Evolutionary conservation across 2,113 vertebrate species (phyloP).

Genomic region (rat (Rattus norvegicus)): DNA sequence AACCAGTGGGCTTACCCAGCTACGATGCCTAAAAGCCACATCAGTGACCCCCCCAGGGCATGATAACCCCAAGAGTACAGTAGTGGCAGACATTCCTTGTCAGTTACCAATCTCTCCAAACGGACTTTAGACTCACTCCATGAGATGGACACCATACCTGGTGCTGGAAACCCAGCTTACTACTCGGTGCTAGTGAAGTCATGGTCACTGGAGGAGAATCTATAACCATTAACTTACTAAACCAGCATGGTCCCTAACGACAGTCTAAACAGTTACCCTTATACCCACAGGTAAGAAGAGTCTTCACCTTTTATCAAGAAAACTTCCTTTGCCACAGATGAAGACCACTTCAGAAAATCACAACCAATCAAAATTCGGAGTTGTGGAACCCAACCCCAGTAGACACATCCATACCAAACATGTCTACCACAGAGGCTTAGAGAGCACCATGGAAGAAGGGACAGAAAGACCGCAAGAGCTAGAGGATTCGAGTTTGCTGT

Average conservation of each 20-base stretch:
- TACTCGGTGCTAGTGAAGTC: neutral
- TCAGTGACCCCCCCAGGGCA: neutral
- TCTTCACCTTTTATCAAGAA: neutral
- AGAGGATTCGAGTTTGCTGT: neutral
- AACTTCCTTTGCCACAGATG: neutral
- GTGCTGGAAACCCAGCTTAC: neutral
- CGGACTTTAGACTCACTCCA: neutral
- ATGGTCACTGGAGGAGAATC: neutral
- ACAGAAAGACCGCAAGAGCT: neutral
- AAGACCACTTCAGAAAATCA: neutral
- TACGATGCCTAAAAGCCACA: neutral
- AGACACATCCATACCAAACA: neutral
- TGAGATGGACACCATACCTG: neutral
- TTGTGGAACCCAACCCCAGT: neutral
- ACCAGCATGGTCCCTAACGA: neutral
- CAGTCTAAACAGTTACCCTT: neutral
- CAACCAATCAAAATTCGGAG: neutral
- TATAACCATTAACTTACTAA: neutral
- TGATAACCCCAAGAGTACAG: neutral
- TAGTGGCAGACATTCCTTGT: neutral
- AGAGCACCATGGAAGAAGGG: too few species aligned
- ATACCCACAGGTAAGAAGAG: neutral
- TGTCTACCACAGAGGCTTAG: neutral
- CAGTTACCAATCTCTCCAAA: neutral
- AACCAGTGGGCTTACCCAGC: neutral